Evolutionary conservation across 2,797 vertebrate species (phyloP).

Genomic region (Perdix hodgsoniae): DNA sequence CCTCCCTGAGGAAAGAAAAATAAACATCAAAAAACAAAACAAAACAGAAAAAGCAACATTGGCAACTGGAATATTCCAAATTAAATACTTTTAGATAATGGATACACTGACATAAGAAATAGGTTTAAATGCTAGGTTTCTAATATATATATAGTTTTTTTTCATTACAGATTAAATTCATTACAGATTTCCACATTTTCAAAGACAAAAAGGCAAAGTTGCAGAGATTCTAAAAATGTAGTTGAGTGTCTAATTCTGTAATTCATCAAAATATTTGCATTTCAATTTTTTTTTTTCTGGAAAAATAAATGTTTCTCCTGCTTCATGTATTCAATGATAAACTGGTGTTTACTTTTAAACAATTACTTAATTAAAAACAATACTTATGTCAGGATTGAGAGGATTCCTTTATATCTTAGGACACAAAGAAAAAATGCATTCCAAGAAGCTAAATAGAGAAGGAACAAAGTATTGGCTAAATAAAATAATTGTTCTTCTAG

Average conservation of each 20-base stretch:
- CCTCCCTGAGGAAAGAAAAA: neutral
- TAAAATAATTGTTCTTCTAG: neutral
- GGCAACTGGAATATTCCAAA: neutral
- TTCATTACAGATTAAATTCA: neutral
- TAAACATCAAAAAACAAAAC: neutral
- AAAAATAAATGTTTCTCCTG: neutral
- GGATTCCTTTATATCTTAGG: neutral
- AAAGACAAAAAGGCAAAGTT: neutral
- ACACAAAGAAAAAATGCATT: neutral
- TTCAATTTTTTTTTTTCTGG: neutral
- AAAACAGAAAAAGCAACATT: neutral
- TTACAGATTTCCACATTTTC: neutral
- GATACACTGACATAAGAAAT: neutral
- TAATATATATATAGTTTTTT: neutral
- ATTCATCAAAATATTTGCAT: neutral
- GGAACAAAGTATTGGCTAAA: neutral
- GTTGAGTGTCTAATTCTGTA: neutral
- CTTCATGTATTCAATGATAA: neutral
- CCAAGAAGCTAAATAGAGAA: neutral
- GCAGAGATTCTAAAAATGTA: neutral
- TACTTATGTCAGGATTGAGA: neutral
- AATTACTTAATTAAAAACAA: neutral
- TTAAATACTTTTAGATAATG: neutral
- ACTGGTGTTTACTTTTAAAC: neutral
- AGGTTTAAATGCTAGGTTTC: neutral